Percentiles rank a stretch among this genome's conserved stretches.
phyloP scores from a whole-genome alignment of 2,797 vertebrate genomes.

The Chrosomus eos region DNA sequence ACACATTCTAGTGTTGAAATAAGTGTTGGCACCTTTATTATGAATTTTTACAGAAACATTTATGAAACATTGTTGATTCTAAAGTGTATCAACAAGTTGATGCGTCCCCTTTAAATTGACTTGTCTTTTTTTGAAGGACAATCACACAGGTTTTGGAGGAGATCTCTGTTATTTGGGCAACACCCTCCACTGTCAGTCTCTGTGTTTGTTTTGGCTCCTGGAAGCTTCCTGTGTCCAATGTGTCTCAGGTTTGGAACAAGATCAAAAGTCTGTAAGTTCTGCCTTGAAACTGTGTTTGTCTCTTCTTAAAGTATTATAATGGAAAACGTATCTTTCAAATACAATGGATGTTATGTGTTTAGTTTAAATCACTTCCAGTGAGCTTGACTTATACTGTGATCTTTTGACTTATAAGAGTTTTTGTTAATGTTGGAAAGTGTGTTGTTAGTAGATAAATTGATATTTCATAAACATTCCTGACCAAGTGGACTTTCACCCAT shows the following conservation, averaged over 20 bases:
- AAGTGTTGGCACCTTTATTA: background rate
- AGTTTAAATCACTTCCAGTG: slow-evolving; percentile 26
- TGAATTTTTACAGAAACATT: background rate
- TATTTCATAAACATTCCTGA: slow-evolving; percentile 46
- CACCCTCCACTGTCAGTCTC: slow-evolving; percentile 19
- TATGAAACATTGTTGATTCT: background rate
- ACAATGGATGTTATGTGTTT: slow-evolving; percentile 33
- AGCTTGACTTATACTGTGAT: slow-evolving; percentile 20
- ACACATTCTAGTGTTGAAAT: no score
- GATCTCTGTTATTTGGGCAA: slow-evolving; percentile 25
- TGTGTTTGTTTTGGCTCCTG: slow-evolving; percentile 34
- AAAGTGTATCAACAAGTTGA: background rate
- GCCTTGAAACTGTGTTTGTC: slow-evolving; percentile 20
- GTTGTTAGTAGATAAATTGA: slow-evolving; percentile 34
- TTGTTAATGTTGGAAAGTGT: slow-evolving; percentile 45
- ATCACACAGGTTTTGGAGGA: background rate
- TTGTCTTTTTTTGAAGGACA: background rate
- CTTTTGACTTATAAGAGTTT: slow-evolving; percentile 30
- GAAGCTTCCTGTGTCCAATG: slow-evolving; percentile 21
- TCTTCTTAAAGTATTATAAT: slow-evolving; percentile 24
- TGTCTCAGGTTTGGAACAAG: slow-evolving; percentile 42
- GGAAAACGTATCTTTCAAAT: slow-evolving; percentile 21
- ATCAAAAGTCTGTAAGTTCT: background rate
- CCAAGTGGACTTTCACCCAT: slow-evolving; percentile 19
- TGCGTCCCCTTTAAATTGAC: background rate